A percentile compares a stretch with the other conserved stretches of the same genome.
Evolutionary conservation across 2,888 invertebrate genomes (phyloP).

Genomic region (Sipha maydis): DNA sequence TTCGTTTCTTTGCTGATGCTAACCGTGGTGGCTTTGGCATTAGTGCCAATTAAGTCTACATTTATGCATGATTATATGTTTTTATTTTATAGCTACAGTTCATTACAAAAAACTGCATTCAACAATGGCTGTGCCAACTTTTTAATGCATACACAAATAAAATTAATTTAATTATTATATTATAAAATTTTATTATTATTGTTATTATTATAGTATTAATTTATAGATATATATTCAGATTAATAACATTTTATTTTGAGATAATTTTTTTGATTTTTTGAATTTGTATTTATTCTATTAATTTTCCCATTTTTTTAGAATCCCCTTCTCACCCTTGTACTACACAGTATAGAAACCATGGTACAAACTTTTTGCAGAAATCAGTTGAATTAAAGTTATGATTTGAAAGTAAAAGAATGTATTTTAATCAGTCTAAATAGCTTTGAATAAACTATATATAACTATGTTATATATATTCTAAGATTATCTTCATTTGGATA

Average conservation of each 20-base stretch:
- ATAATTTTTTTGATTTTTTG: slow-evolving; percentile 2
- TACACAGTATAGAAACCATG: too few relatives aligned
- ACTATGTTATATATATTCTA: too few relatives aligned
- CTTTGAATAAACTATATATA: too few relatives aligned
- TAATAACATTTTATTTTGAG: slow-evolving; percentile 54
- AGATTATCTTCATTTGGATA: too few relatives aligned
- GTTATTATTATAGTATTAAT: slow-evolving; percentile 42
- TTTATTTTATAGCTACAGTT: slow-evolving; percentile 15
- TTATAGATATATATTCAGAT: slow-evolving; percentile 27
- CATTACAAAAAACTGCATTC: slow-evolving; percentile 24
- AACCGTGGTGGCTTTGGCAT: slow-evolving; percentile 14
- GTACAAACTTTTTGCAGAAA: too few relatives aligned
- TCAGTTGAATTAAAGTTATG: too few relatives aligned
- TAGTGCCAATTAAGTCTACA: slow-evolving; percentile 39
- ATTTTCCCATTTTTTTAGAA: neutral
- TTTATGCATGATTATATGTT: neutral
- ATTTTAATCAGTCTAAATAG: too few relatives aligned
- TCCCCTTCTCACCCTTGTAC: too few relatives aligned
- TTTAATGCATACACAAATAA: slow-evolving; percentile 13
- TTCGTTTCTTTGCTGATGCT: slow-evolving; percentile 64
- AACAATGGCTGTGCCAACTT: slow-evolving; percentile 54
- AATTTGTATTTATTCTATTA: too few relatives aligned
- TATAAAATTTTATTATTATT: slow-evolving; percentile 50
- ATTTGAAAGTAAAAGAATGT: too few relatives aligned
- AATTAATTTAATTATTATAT: slow-evolving; percentile 25